Percentiles rank a stretch among this genome's conserved stretches.
Conservation (phyloP, 2,888 invertebrate species). For the Cephus sareptanus region DNA sequence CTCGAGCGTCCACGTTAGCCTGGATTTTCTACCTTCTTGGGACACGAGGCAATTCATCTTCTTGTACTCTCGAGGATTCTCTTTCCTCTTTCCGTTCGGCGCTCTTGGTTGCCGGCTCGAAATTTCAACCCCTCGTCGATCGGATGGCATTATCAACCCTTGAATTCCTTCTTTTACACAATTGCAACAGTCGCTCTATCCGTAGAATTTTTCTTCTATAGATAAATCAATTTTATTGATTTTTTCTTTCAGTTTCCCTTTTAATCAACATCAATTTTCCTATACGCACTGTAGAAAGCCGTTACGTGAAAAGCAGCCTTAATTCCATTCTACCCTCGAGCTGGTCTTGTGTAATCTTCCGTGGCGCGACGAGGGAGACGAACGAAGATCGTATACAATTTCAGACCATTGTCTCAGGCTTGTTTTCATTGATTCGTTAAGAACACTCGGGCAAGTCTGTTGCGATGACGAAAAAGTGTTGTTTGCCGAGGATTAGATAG, state of each 20-base stretch:
- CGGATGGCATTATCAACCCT: not conserved
- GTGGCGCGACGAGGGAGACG: not conserved
- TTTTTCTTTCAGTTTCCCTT: not conserved
- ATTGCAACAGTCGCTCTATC: not conserved
- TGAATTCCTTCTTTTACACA: not conserved
- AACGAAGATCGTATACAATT: not conserved
- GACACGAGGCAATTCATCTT: not conserved
- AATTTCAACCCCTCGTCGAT: not conserved
- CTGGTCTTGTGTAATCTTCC: not conserved
- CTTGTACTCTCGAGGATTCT: not conserved
- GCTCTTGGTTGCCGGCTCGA: not conserved
- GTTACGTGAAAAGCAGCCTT: not conserved
- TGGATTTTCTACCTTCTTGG: constrained; percentile 18
- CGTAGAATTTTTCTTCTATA: not conserved
- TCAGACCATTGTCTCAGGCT: not conserved
- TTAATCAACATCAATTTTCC: not conserved
- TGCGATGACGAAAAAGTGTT: not conserved
- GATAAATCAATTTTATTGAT: not conserved
- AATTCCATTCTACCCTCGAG: not conserved
- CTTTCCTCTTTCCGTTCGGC: not conserved
- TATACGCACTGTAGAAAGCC: not conserved
- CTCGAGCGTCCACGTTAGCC: constrained; percentile 32
- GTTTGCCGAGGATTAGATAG: not conserved
- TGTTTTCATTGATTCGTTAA: not conserved
- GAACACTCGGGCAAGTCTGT: not conserved